phyloP scores from a whole-genome alignment of 1,140 invertebrate species.

The Pygmarrhopalites habei region DNA sequence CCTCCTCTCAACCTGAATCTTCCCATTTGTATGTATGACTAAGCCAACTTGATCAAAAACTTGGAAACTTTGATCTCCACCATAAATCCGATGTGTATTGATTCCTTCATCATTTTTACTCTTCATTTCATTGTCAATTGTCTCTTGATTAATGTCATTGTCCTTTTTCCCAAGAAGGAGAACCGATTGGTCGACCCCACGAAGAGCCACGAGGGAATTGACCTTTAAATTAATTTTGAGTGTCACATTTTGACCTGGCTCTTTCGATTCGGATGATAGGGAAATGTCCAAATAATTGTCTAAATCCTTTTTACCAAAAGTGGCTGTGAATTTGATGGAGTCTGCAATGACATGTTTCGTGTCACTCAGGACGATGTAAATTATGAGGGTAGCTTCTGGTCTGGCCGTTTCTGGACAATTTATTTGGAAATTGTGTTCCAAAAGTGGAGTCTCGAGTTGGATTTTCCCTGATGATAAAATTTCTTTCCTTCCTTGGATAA shows the following conservation, averaged over 20 bases:
- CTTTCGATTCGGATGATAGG: background rate
- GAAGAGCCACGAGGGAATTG: slow-evolving; percentile 8
- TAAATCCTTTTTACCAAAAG: background rate
- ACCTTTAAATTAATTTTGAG: background rate
- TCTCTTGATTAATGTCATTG: slow-evolving; percentile 17
- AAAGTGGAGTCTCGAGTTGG: background rate
- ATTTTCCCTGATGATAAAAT: slow-evolving; percentile 38
- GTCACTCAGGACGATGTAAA: slow-evolving; percentile 4
- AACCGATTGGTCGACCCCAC: slow-evolving; percentile 19
- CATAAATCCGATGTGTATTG: slow-evolving; percentile 4
- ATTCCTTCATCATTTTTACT: background rate
- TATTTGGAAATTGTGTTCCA: slow-evolving; percentile 5
- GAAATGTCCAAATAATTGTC: slow-evolving; percentile 4
- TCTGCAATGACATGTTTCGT: slow-evolving; percentile 6
- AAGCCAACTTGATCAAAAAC: slow-evolving; percentile 61
- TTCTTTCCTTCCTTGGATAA: slow-evolving; percentile 81
- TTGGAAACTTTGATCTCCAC: slow-evolving; percentile 14
- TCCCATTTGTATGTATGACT: slow-evolving; percentile 66
- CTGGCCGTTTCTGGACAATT: background rate
- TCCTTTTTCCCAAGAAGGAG: slow-evolving; percentile 15
- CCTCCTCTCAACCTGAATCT: slow-evolving; percentile 46
- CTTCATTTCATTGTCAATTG: slow-evolving; percentile 11
- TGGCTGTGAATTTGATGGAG: slow-evolving; percentile 2
- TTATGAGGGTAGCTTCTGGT: slow-evolving; percentile 11
- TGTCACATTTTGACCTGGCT: slow-evolving; percentile 11